Conservation (phyloP, 2,113 vertebrate genomes). For the Hiodon tergisus region DNA sequence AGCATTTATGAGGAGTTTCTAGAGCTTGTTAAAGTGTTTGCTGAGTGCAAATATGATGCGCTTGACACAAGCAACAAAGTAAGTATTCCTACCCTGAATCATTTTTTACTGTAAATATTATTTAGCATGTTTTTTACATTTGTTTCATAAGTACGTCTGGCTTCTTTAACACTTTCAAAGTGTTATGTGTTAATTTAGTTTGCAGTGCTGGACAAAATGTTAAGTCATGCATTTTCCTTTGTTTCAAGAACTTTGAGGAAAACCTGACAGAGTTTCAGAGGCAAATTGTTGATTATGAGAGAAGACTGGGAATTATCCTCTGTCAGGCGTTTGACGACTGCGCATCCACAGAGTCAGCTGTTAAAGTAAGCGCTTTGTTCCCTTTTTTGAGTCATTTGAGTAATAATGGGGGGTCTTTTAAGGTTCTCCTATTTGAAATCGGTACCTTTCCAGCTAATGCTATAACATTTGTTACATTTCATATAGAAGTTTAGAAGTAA, state of each 20-base stretch:
- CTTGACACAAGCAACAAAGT: slow-evolving; percentile 59
- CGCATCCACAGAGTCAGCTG: slow-evolving; percentile 38
- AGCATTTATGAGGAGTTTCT: slow-evolving; percentile 60
- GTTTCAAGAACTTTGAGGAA: slow-evolving; percentile 48
- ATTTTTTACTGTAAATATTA: not conserved
- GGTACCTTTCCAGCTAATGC: too few species aligned
- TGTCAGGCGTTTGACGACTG: slow-evolving; percentile 60
- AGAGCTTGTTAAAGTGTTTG: slow-evolving; percentile 56
- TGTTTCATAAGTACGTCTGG: slow-evolving; percentile 6
- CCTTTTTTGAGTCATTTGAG: not conserved
- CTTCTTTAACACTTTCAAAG: not conserved
- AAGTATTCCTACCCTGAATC: slow-evolving; percentile 11
- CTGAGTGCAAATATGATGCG: slow-evolving; percentile 60
- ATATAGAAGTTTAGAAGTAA: too few species aligned
- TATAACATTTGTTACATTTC: too few species aligned
- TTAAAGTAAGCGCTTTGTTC: slow-evolving; percentile 54
- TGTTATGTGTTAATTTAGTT: not conserved
- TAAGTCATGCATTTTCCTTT: not conserved
- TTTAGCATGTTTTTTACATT: not conserved
- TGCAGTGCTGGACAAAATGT: too few species aligned
- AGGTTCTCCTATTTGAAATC: too few species aligned
- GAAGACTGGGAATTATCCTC: slow-evolving; percentile 60
- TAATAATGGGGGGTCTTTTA: too few species aligned
- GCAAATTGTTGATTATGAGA: slow-evolving; percentile 59
- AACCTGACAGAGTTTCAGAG: slow-evolving; percentile 59